Conservation (phyloP, 2,797 vertebrate genomes). For the Parotocinclus haroldoi region DNA sequence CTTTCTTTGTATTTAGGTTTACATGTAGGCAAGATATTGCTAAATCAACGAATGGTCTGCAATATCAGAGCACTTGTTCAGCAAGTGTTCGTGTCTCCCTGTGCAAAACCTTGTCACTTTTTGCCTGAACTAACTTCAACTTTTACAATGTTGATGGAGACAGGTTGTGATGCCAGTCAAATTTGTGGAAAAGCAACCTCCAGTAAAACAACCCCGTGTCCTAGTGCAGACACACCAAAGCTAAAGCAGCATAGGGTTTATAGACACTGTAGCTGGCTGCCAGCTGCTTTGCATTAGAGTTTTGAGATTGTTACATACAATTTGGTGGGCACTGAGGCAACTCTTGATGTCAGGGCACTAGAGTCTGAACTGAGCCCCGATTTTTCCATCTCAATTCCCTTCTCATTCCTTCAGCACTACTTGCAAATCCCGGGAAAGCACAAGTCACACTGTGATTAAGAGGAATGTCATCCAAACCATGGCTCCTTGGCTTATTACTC, state of each 20-base stretch:
- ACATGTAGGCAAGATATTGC: slow-evolving; percentile 13
- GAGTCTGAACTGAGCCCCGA: too few relatives aligned
- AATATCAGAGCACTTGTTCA: neutral
- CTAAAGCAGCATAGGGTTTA: slow-evolving; percentile 25
- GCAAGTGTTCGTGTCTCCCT: too few relatives aligned
- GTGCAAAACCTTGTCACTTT: neutral
- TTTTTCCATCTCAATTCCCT: slow-evolving; percentile 13
- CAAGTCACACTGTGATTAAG: slow-evolving; percentile 8
- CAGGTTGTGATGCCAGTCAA: slow-evolving; percentile 1
- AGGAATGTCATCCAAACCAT: slow-evolving; percentile 25
- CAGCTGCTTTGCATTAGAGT: slow-evolving; percentile 38
- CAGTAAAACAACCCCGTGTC: slow-evolving; percentile 1
- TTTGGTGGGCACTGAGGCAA: slow-evolving; percentile 1
- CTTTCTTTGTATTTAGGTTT: too few relatives aligned
- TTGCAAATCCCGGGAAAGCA: slow-evolving; percentile 3
- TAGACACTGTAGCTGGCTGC: neutral
- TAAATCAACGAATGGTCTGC: slow-evolving; percentile 7
- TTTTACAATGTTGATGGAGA: slow-evolving; percentile 15
- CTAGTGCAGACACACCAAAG: slow-evolving; percentile 24
- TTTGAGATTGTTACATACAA: slow-evolving; percentile 3
- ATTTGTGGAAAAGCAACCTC: slow-evolving; percentile 17
- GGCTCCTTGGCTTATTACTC: slow-evolving; percentile 16
- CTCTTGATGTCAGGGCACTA: slow-evolving; percentile 3
- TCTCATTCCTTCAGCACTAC: slow-evolving; percentile 4
- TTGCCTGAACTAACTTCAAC: neutral